Base-by-base conservation (phyloP, 1,140 invertebrate species). In the Drosophila melanogaster region DNA sequence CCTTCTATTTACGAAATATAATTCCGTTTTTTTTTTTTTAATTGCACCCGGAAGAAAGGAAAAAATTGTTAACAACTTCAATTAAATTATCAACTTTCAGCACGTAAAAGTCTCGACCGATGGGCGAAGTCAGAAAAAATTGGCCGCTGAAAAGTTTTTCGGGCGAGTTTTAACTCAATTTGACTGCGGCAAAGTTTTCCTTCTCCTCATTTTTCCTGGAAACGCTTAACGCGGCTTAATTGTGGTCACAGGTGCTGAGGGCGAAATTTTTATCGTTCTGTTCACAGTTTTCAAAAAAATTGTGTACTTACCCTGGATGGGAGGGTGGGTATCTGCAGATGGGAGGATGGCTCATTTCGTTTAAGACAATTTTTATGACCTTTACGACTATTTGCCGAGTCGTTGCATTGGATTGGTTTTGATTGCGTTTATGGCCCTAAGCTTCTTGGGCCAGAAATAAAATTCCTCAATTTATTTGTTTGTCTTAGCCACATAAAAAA, bases 61-160 rank as follows among this genome's bases (percentile, higher is more conserved):
- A 59, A 85, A 83, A 89, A 89, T 79, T 64, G 71, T 83, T 89
- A 87, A 77, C 84, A 87, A 87, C 84, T 89, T 79, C 84, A 87
- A 87, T 87, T 87, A 89, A 87, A 87, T 87, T 87, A 89, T 89
- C 79, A 89, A 89, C 84, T 86, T 87, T 62, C 81, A 58, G 81
- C 59, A 72, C 59, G 65, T 74, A 51, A 26, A 56, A 51, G 37
- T 66, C 58, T 56, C 53, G 43, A 70, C 67, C 61, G 60, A 50
- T 77, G 80, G 66, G 57, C 51, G 61, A 44, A 58, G 62, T 83
- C 75, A 54, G 43, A 46, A 74, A 65, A 75, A 69, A 76, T 38
- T 78, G 60, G 50, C 53, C 43, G 38, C 46, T 50, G 66, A 51
- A 79, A 87, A 89, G 57, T 75, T 65, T 75, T 75, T 57, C 43